Evolutionary conservation across 2,797 vertebrate species (phyloP).

Genomic region (Microcaecilia unicolor): DNA sequence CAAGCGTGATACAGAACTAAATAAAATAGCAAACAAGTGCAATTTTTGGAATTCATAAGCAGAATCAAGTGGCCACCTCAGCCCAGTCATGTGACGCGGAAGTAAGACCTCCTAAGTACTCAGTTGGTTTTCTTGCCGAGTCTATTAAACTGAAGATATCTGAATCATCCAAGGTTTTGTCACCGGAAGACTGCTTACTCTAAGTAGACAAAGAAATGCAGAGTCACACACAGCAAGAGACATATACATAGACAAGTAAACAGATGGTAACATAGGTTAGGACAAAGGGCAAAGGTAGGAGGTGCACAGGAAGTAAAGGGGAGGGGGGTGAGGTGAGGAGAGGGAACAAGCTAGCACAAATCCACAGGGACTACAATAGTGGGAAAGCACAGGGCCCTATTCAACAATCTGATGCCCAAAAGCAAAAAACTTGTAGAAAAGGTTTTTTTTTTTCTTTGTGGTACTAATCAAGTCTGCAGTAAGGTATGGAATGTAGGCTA

Average conservation of each 20-base stretch:
- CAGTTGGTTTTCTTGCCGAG: slow-evolving; percentile 63
- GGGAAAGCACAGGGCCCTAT: slow-evolving; percentile 35
- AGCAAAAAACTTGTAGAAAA: no score
- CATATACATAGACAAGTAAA: slow-evolving; percentile 5
- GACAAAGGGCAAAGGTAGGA: slow-evolving; percentile 7
- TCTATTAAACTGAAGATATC: slow-evolving; percentile 72
- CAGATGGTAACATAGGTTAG: slow-evolving; percentile 29
- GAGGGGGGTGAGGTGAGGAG: slow-evolving; percentile 18
- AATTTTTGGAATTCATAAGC: slow-evolving; percentile 8
- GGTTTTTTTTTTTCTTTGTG: no score
- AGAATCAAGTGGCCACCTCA: slow-evolving; percentile 60
- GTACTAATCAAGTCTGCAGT: no score
- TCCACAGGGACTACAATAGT: slow-evolving; percentile 39
- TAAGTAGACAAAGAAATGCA: slow-evolving; percentile 67
- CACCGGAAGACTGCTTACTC: slow-evolving; percentile 73
- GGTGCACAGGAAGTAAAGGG: slow-evolving; percentile 21
- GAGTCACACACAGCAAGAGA: slow-evolving; percentile 38
- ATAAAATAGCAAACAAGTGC: slow-evolving; percentile 4
- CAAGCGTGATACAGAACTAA: neutral
- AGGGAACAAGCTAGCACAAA: slow-evolving; percentile 40
- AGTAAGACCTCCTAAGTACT: slow-evolving; percentile 70
- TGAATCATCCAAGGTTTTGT: slow-evolving; percentile 73
- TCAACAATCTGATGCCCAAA: slow-evolving; percentile 10
- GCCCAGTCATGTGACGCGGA: slow-evolving; percentile 62
- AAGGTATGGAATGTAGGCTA: no score